These are phyloP conservation scores for Heliothis virescens DNA, from an alignment of 1,140 invertebrate genomes.

Conservation along the genomic window DNA sequence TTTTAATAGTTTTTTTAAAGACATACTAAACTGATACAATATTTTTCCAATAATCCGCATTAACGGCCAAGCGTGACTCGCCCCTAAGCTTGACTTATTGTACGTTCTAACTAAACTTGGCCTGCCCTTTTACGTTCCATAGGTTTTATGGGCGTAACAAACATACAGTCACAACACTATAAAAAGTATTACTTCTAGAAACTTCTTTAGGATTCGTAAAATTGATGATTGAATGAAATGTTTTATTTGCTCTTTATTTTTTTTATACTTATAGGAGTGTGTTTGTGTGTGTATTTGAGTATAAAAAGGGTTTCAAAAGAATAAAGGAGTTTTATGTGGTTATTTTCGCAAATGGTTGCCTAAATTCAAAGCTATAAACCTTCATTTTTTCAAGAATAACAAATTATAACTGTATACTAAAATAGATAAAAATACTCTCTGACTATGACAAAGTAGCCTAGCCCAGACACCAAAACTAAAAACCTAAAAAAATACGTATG, in stretches of 20 bases:
- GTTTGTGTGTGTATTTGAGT: background rate
- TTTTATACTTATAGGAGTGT: background rate
- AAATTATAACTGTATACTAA: too few relatives aligned
- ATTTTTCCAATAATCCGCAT: background rate
- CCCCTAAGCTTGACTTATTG: conserved; percentile 7
- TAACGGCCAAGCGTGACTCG: background rate
- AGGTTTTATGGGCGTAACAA: conserved; percentile 48
- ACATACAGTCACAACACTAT: conserved; percentile 17
- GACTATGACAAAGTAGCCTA: too few relatives aligned
- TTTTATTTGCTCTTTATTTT: conserved; percentile 4
- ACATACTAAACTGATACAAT: background rate
- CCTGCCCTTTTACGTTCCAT: conserved; percentile 42
- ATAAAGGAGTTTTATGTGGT: too few relatives aligned
- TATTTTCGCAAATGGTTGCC: too few relatives aligned
- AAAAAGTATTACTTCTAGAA: conserved; percentile 26
- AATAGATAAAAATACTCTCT: too few relatives aligned
- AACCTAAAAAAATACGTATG: too few relatives aligned
- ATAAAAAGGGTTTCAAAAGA: too few relatives aligned
- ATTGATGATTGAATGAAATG: conserved; percentile 25
- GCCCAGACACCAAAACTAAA: too few relatives aligned
- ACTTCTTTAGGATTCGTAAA: conserved; percentile 27
- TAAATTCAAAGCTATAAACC: too few relatives aligned
- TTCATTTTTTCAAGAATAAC: too few relatives aligned
- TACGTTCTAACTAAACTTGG: conserved; percentile 21
- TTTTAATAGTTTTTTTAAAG: too few relatives aligned